A percentile compares a stretch with the other conserved stretches of the same genome.
These are phyloP conservation scores for Schlechtendalia chinensis DNA, from an alignment of 1,140 invertebrate species.

Conservation along the genomic window DNA sequence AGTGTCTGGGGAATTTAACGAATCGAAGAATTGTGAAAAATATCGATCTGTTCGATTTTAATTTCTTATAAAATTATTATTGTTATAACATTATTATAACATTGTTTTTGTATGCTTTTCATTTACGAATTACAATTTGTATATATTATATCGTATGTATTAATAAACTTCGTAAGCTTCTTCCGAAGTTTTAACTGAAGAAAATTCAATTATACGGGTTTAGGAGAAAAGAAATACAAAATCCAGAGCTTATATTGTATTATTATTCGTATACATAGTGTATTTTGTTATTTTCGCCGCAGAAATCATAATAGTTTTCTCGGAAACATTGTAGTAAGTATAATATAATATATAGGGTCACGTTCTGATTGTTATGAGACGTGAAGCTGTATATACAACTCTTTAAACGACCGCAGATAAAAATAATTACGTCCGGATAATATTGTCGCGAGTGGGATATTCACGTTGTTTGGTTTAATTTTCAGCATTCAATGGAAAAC, in stretches of 20 bases:
- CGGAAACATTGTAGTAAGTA: too few relatives aligned
- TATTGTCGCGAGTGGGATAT: neutral
- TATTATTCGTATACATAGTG: too few relatives aligned
- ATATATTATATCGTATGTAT: neutral
- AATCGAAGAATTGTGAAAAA: neutral
- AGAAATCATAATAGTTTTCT: constrained; percentile 6
- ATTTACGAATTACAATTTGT: constrained; percentile 4
- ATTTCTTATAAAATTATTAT: too few relatives aligned
- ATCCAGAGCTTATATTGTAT: too few relatives aligned
- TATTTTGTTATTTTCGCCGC: neutral
- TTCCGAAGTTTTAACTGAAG: too few relatives aligned
- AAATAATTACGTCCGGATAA: constrained; percentile 19
- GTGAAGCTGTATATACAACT: neutral
- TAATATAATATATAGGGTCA: neutral
- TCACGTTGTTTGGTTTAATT: neutral
- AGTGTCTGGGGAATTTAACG: neutral
- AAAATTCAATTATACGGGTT: too few relatives aligned
- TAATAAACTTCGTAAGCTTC: too few relatives aligned
- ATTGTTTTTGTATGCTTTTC: neutral
- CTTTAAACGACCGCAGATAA: constrained; percentile 8
- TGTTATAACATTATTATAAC: too few relatives aligned
- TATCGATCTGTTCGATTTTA: neutral
- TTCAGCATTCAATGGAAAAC: neutral
- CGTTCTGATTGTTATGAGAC: constrained; percentile 21
- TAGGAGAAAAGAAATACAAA: too few relatives aligned